These are phyloP conservation scores for Pristionchus entomophagus DNA, from an alignment of 2,888 invertebrate genomes.

Conservation along the genomic window DNA sequence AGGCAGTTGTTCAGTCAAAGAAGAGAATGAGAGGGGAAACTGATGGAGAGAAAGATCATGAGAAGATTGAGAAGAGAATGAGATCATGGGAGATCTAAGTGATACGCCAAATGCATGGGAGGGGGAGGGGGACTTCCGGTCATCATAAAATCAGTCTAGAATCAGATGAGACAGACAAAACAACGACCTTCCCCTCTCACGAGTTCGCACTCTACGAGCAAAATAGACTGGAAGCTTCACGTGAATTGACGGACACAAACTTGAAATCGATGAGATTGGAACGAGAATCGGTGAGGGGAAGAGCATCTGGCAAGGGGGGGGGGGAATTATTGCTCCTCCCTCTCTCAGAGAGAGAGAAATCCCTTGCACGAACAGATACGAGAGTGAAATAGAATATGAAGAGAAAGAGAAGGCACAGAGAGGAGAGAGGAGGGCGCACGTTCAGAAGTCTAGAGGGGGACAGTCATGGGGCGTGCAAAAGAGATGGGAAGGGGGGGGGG, in stretches of 20 bases:
- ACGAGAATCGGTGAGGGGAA: background rate
- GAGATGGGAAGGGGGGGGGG: background rate
- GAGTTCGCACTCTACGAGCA: background rate
- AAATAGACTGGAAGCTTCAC: background rate
- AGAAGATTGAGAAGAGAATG: conserved; percentile 7
- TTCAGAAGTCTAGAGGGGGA: too few species aligned
- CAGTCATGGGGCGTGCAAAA: too few species aligned
- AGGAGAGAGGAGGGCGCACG: too few species aligned
- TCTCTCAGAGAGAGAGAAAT: background rate
- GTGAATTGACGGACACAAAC: background rate
- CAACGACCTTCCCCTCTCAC: background rate
- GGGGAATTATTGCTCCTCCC: background rate
- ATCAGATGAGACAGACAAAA: background rate
- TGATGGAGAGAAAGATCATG: background rate
- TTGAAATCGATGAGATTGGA: background rate
- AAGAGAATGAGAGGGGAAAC: background rate
- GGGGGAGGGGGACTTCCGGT: background rate
- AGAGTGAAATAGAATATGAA: conserved; percentile 4
- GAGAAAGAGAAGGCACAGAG: background rate
- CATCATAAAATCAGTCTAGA: background rate
- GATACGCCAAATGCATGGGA: background rate
- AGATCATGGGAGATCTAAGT: background rate
- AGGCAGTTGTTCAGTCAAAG: conserved; percentile 22
- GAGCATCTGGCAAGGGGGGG: conserved; percentile 4
- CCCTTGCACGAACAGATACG: background rate